Evolutionary conservation across 2,113 vertebrate genomes (phyloP).

Genomic region (Damaliscus lunatus): DNA sequence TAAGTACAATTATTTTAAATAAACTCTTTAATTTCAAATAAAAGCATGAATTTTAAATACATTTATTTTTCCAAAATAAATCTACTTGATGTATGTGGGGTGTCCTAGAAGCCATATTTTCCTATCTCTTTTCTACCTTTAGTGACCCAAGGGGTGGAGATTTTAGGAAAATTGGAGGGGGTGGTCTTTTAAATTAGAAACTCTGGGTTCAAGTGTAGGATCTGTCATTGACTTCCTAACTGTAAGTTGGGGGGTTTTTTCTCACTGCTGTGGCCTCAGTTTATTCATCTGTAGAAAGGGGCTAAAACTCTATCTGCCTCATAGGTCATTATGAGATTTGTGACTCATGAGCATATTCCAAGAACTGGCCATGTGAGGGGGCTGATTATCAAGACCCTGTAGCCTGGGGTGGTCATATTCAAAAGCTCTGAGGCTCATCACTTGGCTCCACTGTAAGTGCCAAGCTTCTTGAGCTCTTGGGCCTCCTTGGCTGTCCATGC

Average conservation of each 20-base stretch:
- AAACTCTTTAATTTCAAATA: neutral
- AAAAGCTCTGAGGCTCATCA: neutral
- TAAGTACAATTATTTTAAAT: neutral
- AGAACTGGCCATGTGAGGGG: accelerated
- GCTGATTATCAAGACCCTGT: neutral
- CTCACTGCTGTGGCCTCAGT: neutral
- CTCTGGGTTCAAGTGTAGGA: neutral
- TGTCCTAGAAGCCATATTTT: neutral
- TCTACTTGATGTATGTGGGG: neutral
- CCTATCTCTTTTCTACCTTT: neutral
- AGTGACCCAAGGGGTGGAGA: neutral
- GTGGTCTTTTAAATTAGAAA: neutral
- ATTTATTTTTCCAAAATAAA: neutral
- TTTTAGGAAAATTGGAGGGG: neutral
- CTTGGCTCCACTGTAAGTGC: accelerated
- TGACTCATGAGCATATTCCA: neutral
- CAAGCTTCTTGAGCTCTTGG: neutral
- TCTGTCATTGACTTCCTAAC: neutral
- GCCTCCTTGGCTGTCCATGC: neutral
- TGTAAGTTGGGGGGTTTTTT: neutral
- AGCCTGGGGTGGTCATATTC: accelerated
- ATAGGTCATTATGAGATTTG: neutral
- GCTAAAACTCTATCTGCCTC: neutral
- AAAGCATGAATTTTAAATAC: neutral
- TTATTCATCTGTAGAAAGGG: neutral